Evolutionary conservation across 2,888 invertebrate species (phyloP).

Genomic region (Agrotis segetum): DNA sequence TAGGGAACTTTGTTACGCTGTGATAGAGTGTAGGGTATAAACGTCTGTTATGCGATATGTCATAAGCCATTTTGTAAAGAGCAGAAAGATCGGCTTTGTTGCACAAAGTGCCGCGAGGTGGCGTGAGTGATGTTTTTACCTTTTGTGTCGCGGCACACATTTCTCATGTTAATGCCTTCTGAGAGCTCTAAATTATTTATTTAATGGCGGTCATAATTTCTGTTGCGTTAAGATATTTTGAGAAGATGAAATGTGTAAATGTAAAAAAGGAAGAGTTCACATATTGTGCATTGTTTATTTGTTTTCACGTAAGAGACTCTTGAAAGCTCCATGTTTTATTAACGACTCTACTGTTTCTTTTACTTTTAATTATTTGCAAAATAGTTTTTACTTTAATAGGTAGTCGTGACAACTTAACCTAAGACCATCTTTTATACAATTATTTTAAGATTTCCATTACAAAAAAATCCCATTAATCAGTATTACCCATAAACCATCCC

Average conservation of each 20-base stretch:
- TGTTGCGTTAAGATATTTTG: constrained; percentile 58
- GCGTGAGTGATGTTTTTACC: constrained; percentile 74
- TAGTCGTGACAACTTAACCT: not conserved
- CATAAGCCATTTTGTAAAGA: constrained; percentile 71
- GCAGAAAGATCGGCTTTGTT: constrained; percentile 75
- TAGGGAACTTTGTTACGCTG: constrained; percentile 50
- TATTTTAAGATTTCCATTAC: not conserved
- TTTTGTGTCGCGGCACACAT: constrained; percentile 70
- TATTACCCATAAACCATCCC: not conserved
- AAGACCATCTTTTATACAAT: not conserved
- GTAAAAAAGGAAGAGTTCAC: constrained; percentile 33
- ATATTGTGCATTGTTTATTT: constrained; percentile 19
- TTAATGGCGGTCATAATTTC: constrained; percentile 70
- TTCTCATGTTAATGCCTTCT: constrained; percentile 72
- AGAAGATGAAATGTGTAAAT: constrained; percentile 53
- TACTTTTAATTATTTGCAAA: not conserved
- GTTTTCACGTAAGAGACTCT: not conserved
- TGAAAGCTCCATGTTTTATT: constrained; percentile 13
- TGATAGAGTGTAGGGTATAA: constrained; percentile 61
- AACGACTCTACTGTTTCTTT: not conserved
- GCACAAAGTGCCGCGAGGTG: constrained; percentile 74
- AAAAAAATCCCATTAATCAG: not conserved
- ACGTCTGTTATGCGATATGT: constrained; percentile 64
- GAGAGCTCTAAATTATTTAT: constrained; percentile 73
- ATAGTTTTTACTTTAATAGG: not conserved